phyloP scores from a whole-genome alignment of 2,113 vertebrate genomes.

The Platycercus adscitus region DNA sequence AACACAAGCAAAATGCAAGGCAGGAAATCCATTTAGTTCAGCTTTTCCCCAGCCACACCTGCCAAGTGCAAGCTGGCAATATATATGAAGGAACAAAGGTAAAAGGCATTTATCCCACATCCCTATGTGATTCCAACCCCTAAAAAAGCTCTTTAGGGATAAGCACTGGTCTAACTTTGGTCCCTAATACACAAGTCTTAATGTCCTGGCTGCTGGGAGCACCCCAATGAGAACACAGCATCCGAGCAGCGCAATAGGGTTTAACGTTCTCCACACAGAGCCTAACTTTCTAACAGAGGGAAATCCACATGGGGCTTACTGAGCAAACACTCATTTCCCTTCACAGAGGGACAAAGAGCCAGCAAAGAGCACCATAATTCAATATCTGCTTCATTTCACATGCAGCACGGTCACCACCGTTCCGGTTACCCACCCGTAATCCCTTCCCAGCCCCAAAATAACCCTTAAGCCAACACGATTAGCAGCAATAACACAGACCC shows the following conservation, averaged over 20 bases:
- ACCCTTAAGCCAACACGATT: not conserved
- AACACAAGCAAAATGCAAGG: not conserved
- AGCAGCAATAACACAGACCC: not conserved
- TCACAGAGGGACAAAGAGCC: not conserved
- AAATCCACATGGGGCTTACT: accelerated
- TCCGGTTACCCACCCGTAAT: not conserved
- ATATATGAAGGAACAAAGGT: not conserved
- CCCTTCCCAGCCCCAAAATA: constrained; percentile 13
- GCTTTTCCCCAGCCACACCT: constrained; percentile 1
- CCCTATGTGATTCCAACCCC: not conserved
- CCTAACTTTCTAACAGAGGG: not conserved
- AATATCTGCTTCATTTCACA: not conserved
- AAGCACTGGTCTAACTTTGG: not conserved
- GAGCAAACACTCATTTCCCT: not conserved
- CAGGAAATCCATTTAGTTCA: constrained; percentile 22
- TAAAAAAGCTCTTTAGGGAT: not conserved
- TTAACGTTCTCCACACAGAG: accelerated
- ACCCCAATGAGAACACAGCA: not conserved
- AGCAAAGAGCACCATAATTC: not conserved
- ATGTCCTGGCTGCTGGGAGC: constrained; percentile 11
- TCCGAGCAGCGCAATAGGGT: accelerated
- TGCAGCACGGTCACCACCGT: not conserved
- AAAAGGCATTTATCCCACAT: not conserved
- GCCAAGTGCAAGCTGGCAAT: not conserved
- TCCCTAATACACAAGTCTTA: not conserved